A percentile compares a stretch with the other conserved stretches of the same genome.
These are phyloP conservation scores for Enteromius paludinosus DNA, from an alignment of 2,797 vertebrate species.

Conservation along the genomic window DNA sequence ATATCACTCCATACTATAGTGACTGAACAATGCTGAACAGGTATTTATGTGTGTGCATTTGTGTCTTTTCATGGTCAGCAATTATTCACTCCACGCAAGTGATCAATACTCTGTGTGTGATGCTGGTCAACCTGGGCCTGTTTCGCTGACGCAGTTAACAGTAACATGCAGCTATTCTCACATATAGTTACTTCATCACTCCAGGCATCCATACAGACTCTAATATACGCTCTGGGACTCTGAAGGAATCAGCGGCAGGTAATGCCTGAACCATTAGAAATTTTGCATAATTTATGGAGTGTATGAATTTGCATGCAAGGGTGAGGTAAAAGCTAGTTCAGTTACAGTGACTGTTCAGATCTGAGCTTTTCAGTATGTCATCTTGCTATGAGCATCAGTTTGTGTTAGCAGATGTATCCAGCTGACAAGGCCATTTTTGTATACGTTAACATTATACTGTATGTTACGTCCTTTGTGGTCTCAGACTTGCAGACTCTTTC, in stretches of 20 bases:
- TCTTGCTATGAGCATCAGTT: not conserved
- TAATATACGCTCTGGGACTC: not conserved
- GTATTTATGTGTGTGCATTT: constrained; percentile 5
- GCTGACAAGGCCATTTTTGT: not conserved
- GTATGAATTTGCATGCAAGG: constrained; percentile 20
- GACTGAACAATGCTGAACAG: constrained; percentile 1
- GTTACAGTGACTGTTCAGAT: not conserved
- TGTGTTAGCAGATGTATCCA: not conserved
- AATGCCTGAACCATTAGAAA: constrained; percentile 9
- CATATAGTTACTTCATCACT: constrained; percentile 26
- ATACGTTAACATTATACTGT: too few species aligned
- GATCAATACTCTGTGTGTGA: constrained; percentile 37
- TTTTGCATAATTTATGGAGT: constrained; percentile 39
- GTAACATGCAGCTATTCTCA: constrained; percentile 37
- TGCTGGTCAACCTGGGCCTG: constrained; percentile 20
- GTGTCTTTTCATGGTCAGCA: constrained; percentile 31
- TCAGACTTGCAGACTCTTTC: not conserved
- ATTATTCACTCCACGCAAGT: constrained; percentile 26
- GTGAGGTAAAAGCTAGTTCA: not conserved
- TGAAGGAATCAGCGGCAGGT: constrained; percentile 23
- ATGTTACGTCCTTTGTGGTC: not conserved
- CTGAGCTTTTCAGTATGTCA: not conserved
- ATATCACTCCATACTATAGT: not conserved
- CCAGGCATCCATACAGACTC: constrained; percentile 7
- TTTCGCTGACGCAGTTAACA: constrained; percentile 40